These are phyloP conservation scores for Calameuta filiformis DNA, from an alignment of 2,888 invertebrate species.

Conservation along the genomic window DNA sequence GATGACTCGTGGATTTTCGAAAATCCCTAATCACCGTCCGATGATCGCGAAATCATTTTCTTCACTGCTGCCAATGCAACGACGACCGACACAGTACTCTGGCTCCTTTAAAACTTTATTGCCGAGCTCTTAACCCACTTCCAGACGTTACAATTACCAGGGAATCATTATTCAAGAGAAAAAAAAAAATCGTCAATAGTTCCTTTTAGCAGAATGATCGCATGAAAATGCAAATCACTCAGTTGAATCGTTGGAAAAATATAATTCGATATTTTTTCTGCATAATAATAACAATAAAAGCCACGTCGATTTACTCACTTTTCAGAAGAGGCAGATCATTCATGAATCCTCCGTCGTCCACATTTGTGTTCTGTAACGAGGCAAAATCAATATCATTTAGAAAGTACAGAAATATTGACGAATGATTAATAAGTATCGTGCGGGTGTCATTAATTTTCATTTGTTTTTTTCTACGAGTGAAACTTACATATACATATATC, in stretches of 20 bases:
- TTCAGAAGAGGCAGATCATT: slow-evolving; percentile 89
- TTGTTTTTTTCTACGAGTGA: background rate
- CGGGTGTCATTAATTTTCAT: background rate
- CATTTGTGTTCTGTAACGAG: slow-evolving; percentile 77
- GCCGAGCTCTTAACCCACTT: background rate
- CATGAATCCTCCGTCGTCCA: slow-evolving; percentile 92
- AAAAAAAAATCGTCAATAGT: background rate
- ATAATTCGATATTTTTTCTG: background rate
- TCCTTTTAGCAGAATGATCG: background rate
- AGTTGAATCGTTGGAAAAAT: background rate
- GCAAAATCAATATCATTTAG: background rate
- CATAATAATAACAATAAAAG: slow-evolving; percentile 1
- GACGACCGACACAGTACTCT: background rate
- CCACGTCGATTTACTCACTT: slow-evolving; percentile 74
- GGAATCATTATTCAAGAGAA: background rate
- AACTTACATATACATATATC: background rate
- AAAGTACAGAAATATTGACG: background rate
- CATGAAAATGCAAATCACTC: background rate
- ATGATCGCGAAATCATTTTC: background rate
- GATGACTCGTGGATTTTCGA: background rate
- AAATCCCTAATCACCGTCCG: background rate
- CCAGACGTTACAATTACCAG: background rate
- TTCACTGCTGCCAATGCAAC: background rate
- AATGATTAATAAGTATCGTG: background rate
- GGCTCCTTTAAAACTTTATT: background rate